Base-by-base conservation (phyloP, 2,888 invertebrate genomes). In the Oeneis ivallda region DNA sequence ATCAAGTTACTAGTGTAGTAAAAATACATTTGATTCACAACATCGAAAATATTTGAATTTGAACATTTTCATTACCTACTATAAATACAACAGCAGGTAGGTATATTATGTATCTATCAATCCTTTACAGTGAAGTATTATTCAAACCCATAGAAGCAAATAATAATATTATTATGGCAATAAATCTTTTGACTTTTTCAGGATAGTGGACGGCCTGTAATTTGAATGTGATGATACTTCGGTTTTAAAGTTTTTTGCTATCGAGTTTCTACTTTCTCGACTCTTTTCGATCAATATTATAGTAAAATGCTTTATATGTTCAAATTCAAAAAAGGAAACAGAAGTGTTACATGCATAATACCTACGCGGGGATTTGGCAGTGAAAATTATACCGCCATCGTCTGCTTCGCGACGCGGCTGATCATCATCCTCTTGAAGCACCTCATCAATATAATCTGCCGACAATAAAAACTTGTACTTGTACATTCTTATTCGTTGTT, bases 341-440 rank as follows among this genome's bases (percentile, higher is more conserved):
- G 78, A 78, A 71, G 78, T 78, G 78, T 76, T 71, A 67, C 91
- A 89, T 91, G 90, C 91, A 84, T 79, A 87, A 91, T 91, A 94
- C 95, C 95, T 95, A 97, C 97, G 96, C 88, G 95, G 95, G 84
- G 96, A 95, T 92, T 96, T 96, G 70, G 97, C 97, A 77, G 97
- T 97, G 85, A 98, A 98, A 72, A 96, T 97, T 75, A 97, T 96
- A 79, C 96, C 96, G 86, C 96, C 96, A 83, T 97, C 97, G 79
- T 97, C 97, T 59, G 93, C 93, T 72, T 93, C 89, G 7, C 92
- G 89, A 34, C 92, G 93, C 4, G 93, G 92, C 73, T 91, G 87
- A 57, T 93, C 94, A 47, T 87, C 88, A 7, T 92, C 93, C 72
- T 93, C 93, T 84, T 95, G 95, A 69, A 96, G 93, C 71, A 96